A percentile compares a stretch with the other conserved stretches of the same genome.
phyloP scores from a whole-genome alignment of 1,140 invertebrate genomes.

The Bombus consobrinus region DNA sequence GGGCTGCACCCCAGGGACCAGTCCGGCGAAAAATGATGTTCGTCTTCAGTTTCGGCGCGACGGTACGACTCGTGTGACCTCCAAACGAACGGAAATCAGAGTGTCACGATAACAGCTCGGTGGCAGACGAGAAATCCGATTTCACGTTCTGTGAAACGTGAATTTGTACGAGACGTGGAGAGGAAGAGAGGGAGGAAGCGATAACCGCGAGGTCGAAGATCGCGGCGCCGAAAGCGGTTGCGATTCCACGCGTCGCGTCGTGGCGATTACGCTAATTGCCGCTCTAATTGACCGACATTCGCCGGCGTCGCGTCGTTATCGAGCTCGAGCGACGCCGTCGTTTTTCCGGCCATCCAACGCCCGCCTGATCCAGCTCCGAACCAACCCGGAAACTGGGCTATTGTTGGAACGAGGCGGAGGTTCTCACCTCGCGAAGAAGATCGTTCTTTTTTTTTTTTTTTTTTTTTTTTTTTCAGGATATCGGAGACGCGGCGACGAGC shows the following conservation, averaged over 20 bases:
- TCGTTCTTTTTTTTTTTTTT: too few relatives aligned
- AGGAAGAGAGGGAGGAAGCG: background rate
- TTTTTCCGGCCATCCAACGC: conserved; percentile 4
- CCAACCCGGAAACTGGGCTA: background rate
- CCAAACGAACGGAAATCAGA: background rate
- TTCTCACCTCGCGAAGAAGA: background rate
- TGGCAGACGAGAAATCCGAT: too few relatives aligned
- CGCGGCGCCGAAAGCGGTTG: conserved; percentile 15
- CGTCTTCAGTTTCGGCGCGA: conserved; percentile 27
- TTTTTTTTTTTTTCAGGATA: too few relatives aligned
- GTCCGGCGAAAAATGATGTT: conserved; percentile 15
- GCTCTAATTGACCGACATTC: conserved; percentile 49
- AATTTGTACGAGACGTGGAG: background rate
- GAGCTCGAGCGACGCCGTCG: background rate
- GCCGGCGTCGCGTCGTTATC: conserved; percentile 8
- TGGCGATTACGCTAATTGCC: conserved; percentile 43
- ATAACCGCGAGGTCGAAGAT: conserved; percentile 42
- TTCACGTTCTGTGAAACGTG: background rate
- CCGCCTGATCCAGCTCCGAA: background rate
- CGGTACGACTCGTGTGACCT: conserved; percentile 2
- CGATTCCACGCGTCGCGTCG: conserved; percentile 12
- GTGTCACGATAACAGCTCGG: background rate
- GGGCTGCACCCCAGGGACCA: background rate
- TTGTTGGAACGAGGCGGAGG: background rate
- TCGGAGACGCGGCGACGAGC: too few relatives aligned